phyloP scores from a whole-genome alignment of 2,797 vertebrate species.

The Coilia nasus region DNA sequence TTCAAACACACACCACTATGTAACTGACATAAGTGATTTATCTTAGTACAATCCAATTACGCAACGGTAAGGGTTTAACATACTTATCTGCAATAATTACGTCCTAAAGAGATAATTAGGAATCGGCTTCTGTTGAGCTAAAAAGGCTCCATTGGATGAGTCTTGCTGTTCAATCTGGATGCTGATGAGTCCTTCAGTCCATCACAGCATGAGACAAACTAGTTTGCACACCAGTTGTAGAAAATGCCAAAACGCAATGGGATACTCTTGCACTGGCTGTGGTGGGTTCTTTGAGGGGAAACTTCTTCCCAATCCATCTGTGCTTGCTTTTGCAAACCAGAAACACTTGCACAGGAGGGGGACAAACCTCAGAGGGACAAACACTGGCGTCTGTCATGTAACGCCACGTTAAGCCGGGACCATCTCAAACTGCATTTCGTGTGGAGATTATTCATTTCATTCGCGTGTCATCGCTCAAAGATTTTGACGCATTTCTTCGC shows the following conservation, averaged over 20 bases:
- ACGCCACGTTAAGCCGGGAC: neutral
- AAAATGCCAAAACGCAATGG: neutral
- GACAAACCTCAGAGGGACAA: neutral
- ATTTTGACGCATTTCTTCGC: neutral
- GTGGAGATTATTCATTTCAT: neutral
- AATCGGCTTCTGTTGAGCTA: slow-evolving; percentile 42
- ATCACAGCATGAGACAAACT: neutral
- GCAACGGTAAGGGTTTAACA: slow-evolving; percentile 63
- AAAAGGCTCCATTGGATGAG: slow-evolving; percentile 21
- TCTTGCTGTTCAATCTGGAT: neutral
- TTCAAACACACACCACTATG: slow-evolving; percentile 65
- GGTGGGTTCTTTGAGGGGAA: neutral
- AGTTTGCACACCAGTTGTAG: neutral
- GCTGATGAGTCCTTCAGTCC: neutral
- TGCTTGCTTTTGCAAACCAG: neutral
- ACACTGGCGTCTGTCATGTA: neutral
- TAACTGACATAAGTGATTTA: slow-evolving; percentile 64
- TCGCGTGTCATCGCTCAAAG: neutral
- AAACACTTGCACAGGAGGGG: too few species aligned
- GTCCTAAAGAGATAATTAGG: slow-evolving; percentile 57
- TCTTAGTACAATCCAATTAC: slow-evolving; percentile 69
- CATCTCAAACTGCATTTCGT: slow-evolving; percentile 7
- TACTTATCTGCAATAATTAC: slow-evolving; percentile 63
- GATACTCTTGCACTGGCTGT: neutral
- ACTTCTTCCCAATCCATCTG: neutral